phyloP scores from a whole-genome alignment of 2,888 invertebrate species.

The Stegana nigrithorax region DNA sequence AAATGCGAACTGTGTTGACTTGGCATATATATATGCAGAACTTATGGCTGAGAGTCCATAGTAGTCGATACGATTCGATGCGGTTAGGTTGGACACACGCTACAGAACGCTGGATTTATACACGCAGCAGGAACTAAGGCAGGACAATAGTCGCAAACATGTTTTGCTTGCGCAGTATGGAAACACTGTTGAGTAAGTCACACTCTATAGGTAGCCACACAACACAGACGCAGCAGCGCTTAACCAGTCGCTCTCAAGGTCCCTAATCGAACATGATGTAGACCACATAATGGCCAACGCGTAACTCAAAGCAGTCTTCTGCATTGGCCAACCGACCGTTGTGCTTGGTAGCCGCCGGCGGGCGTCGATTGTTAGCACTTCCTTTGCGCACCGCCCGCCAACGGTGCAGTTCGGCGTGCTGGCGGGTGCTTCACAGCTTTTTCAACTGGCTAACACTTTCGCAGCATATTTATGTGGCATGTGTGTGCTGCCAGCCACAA shows the following conservation, averaged over 20 bases:
- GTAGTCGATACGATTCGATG: neutral
- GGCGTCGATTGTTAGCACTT: slow-evolving; percentile 53
- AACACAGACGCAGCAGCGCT: no score
- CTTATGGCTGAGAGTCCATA: neutral
- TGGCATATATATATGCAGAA: slow-evolving; percentile 1
- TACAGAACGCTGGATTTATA: no score
- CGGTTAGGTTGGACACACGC: neutral
- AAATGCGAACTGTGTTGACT: no score
- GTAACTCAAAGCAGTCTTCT: slow-evolving; percentile 50
- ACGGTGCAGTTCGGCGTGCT: slow-evolving; percentile 45
- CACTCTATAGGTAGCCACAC: no score
- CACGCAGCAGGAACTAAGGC: no score
- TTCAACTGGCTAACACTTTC: slow-evolving; percentile 34
- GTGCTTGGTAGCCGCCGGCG: slow-evolving; percentile 24
- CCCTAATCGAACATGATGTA: slow-evolving; percentile 7
- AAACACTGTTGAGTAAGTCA: neutral
- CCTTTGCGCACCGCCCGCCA: slow-evolving; percentile 45
- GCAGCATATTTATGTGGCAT: slow-evolving; percentile 45
- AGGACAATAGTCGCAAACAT: no score
- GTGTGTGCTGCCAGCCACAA: slow-evolving; percentile 34
- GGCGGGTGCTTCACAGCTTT: slow-evolving; percentile 26
- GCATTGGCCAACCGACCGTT: no score
- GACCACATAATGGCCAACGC: slow-evolving; percentile 33
- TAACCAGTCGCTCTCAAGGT: neutral
- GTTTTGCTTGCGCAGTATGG: neutral